phyloP scores from a whole-genome alignment of 2,113 vertebrate genomes.

The Gambusia holbrooki region DNA sequence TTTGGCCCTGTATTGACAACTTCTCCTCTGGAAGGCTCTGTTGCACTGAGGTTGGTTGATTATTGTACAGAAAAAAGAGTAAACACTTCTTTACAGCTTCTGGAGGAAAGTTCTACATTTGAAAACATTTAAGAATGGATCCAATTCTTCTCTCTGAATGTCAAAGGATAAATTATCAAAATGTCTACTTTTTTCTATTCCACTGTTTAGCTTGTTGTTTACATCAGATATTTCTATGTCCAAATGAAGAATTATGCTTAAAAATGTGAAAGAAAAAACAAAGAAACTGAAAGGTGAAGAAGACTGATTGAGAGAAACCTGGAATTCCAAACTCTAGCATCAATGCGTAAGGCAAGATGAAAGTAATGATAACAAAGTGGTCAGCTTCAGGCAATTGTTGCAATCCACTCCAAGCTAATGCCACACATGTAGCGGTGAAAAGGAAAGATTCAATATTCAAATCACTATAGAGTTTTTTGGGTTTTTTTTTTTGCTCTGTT shows the following conservation, averaged over 20 bases:
- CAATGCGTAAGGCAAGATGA: too few relatives aligned
- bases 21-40: slow-evolving; percentile 37
- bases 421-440: too few relatives aligned
- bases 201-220: not conserved
- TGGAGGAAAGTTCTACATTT: slow-evolving; percentile 50
- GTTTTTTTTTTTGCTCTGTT: too few relatives aligned
- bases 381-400: not conserved
- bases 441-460: too few relatives aligned
- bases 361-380: too few relatives aligned
- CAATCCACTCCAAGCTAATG: too few relatives aligned
- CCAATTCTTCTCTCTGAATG: slow-evolving; percentile 19
- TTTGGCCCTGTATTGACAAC: slow-evolving; percentile 75
- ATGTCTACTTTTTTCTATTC: not conserved
- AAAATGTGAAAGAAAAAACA: not conserved
- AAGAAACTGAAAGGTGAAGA: not conserved
- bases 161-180: slow-evolving; percentile 17
- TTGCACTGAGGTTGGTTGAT: slow-evolving; percentile 14
- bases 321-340: slow-evolving; percentile 5
- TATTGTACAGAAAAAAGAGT: slow-evolving; percentile 18
- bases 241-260: not conserved
- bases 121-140: slow-evolving; percentile 53
- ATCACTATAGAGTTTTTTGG: too few relatives aligned
- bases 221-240: not conserved
- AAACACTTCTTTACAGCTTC: slow-evolving; percentile 34
- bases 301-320: not conserved